Percentiles rank a stretch among this genome's conserved stretches.
These are phyloP conservation scores for Sebastes wilsoni DNA, from an alignment of 2,797 vertebrate genomes.

Conservation along the genomic window DNA sequence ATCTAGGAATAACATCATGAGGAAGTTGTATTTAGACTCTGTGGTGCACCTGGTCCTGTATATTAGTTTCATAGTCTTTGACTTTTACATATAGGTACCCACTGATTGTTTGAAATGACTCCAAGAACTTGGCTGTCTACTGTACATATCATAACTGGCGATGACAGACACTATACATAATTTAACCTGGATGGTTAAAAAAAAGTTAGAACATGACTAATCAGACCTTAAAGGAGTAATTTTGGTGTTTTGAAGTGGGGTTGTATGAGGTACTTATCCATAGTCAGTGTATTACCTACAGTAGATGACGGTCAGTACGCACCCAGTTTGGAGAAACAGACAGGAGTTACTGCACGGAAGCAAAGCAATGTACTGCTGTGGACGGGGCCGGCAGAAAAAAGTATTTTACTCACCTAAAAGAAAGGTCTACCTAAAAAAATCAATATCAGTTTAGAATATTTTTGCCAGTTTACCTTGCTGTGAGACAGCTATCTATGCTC, in stretches of 20 bases:
- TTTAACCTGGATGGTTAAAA: background rate
- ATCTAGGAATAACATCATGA: background rate
- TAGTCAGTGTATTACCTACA: too few species aligned
- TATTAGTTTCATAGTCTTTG: background rate
- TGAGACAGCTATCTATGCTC: too few species aligned
- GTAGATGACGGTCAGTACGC: rapidly evolving
- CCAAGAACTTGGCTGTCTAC: background rate
- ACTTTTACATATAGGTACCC: background rate
- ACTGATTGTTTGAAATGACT: background rate
- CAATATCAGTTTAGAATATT: too few species aligned
- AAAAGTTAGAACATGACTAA: background rate
- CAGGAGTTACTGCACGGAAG: too few species aligned
- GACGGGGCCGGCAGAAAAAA: too few species aligned
- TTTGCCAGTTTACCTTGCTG: too few species aligned
- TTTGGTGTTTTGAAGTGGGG: rapidly evolving
- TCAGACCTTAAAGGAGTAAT: background rate
- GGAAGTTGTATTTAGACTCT: background rate
- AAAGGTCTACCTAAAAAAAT: too few species aligned
- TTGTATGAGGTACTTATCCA: too few species aligned
- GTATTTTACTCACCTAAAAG: too few species aligned
- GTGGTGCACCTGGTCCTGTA: background rate
- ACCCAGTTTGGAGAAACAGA: too few species aligned
- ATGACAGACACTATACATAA: background rate
- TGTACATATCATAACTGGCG: background rate
- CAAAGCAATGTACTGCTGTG: too few species aligned